Conservation (phyloP, 2,888 invertebrate species). For the Ophioninae sp. region DNA sequence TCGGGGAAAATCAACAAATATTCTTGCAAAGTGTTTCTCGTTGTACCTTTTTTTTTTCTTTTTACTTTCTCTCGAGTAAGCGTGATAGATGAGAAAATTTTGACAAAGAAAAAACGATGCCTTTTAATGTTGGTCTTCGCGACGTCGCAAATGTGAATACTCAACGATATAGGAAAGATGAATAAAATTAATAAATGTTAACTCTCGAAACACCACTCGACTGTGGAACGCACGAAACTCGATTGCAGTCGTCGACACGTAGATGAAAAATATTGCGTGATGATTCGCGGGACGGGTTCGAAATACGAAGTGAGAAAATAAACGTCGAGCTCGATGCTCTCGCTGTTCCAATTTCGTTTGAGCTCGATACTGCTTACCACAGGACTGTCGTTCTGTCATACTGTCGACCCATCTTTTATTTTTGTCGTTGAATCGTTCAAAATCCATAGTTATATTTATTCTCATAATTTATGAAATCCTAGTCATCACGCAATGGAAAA, state of each 20-base stretch:
- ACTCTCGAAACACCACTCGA: constrained; percentile 51
- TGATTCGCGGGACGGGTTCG: constrained; percentile 53
- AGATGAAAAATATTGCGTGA: constrained; percentile 58
- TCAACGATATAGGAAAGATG: constrained; percentile 19
- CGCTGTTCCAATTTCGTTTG: constrained; percentile 15
- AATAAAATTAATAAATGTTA: constrained; percentile 67
- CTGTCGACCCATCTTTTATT: constrained; percentile 22
- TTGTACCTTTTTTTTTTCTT: constrained; percentile 27
- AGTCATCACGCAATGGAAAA: constrained; percentile 60
- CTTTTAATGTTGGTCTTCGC: constrained; percentile 70
- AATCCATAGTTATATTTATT: constrained; percentile 41
- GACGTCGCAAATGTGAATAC: constrained; percentile 67
- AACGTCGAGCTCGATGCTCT: constrained; percentile 37
- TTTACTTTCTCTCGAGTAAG: constrained; percentile 53
- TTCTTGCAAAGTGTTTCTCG: constrained; percentile 54
- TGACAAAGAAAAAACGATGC: constrained; percentile 66
- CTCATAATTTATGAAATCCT: constrained; percentile 41
- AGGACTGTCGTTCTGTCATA: constrained; percentile 15
- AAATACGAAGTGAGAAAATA: constrained; percentile 6
- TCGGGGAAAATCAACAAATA: constrained; percentile 36
- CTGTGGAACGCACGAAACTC: constrained; percentile 21
- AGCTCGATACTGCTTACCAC: constrained; percentile 14
- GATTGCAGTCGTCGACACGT: constrained; percentile 46
- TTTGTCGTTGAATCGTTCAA: constrained; percentile 29
- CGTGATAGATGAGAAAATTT: constrained; percentile 55